phyloP scores from a whole-genome alignment of 2,888 invertebrate species.

The Watsonalla binaria region DNA sequence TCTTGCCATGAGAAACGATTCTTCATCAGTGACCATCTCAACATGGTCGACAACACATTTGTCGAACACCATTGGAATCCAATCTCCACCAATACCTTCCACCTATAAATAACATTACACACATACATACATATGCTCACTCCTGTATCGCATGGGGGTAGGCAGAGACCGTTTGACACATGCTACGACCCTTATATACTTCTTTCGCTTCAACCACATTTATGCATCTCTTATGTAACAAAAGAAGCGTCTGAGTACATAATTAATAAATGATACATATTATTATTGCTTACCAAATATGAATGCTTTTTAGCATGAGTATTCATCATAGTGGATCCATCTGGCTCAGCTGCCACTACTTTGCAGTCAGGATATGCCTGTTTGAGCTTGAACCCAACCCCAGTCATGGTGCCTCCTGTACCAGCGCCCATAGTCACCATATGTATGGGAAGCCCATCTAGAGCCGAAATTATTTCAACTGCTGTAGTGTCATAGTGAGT shows the following conservation, averaged over 20 bases:
- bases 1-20: conserved; percentile 88
- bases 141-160: no score
- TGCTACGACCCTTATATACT: no score
- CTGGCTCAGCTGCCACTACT: conserved; percentile 91
- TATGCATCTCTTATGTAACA: no score
- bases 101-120: conserved; percentile 31
- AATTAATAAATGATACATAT: neutral
- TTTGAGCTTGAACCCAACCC: conserved; percentile 91
- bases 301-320: conserved; percentile 23
- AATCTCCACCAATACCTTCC: conserved; percentile 94
- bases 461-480: conserved; percentile 86
- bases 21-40: conserved; percentile 87
- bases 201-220: no score
- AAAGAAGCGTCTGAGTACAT: no score
- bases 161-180: no score
- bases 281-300: conserved; percentile 24
- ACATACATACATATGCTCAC: no score
- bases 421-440: conserved; percentile 90
- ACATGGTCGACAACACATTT: conserved; percentile 87
- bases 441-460: conserved; percentile 81
- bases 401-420: conserved; percentile 94
- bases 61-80: conserved; percentile 92
- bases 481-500: conserved; percentile 96
- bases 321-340: conserved; percentile 81
- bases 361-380: conserved; percentile 85